A percentile compares a stretch with the other conserved stretches of the same genome.
phyloP scores from a whole-genome alignment of 2,888 invertebrate genomes.

The Thalpophila matura region DNA sequence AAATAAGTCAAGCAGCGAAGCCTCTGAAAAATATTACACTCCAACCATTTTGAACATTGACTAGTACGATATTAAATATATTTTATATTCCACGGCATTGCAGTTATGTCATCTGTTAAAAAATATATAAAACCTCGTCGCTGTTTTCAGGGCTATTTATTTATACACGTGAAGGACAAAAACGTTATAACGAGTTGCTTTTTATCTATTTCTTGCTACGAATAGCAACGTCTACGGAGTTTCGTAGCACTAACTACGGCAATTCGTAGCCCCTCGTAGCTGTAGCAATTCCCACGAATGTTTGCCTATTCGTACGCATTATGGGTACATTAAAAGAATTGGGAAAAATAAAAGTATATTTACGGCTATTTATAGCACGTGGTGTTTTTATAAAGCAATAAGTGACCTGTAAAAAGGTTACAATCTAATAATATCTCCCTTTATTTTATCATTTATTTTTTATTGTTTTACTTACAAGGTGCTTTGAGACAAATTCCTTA shows the following conservation, averaged over 20 bases:
- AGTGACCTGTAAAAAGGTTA: constrained; percentile 39
- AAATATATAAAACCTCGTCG: constrained; percentile 1
- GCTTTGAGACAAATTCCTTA: too few species aligned
- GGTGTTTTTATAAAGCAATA: constrained; percentile 16
- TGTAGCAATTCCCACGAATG: constrained; percentile 45
- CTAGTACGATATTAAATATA: constrained; percentile 9
- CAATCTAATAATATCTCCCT: constrained; percentile 41
- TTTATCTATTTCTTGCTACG: constrained; percentile 22
- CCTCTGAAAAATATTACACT: constrained; percentile 38
- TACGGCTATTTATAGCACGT: constrained; percentile 14
- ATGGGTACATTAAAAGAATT: neutral
- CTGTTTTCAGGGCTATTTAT: neutral
- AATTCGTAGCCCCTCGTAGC: constrained; percentile 47
- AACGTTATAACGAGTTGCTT: neutral
- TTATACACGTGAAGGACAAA: constrained; percentile 24
- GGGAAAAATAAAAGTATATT: constrained; percentile 14
- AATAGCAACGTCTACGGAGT: constrained; percentile 13
- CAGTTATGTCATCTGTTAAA: constrained; percentile 1
- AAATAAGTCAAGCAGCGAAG: constrained; percentile 37
- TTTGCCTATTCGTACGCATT: constrained; percentile 30
- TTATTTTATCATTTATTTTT: constrained; percentile 28
- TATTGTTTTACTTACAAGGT: too few species aligned
- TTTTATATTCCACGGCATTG: constrained; percentile 9
- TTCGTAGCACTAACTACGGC: constrained; percentile 39
- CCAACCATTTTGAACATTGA: constrained; percentile 16